Percentiles rank a stretch among this genome's conserved stretches.
phyloP scores from a whole-genome alignment of 2,797 vertebrate species.

The Scomberomorus guttatus region DNA sequence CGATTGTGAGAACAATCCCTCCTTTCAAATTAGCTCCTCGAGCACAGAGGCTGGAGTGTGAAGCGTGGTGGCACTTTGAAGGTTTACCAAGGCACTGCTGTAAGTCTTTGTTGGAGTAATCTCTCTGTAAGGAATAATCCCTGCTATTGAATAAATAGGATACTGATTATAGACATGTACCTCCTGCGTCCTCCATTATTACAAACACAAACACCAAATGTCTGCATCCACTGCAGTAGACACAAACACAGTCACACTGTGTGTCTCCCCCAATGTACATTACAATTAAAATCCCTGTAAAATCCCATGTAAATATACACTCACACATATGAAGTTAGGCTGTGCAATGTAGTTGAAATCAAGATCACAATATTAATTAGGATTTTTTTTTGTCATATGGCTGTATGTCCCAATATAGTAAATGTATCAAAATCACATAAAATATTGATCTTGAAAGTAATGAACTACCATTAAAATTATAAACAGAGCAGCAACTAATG shows the following conservation, averaged over 20 bases:
- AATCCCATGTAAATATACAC: background rate
- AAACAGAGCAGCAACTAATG: too few species aligned
- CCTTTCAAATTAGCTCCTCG: slow-evolving; percentile 48
- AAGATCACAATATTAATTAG: too few species aligned
- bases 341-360: background rate
- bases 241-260: background rate
- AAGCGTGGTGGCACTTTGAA: slow-evolving; percentile 36
- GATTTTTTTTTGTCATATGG: too few species aligned
- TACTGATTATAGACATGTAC: slow-evolving; percentile 40
- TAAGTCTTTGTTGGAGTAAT: slow-evolving; percentile 46
- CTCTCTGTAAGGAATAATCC: slow-evolving; percentile 51
- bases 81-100: slow-evolving; percentile 42
- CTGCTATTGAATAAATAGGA: slow-evolving; percentile 27
- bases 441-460: too few species aligned
- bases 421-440: background rate
- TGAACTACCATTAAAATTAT: background rate
- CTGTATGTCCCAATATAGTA: too few species aligned
- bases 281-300: background rate
- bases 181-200: slow-evolving; percentile 4
- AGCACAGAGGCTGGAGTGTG: slow-evolving; percentile 31
- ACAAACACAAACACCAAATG: slow-evolving; percentile 4
- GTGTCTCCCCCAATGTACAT: background rate
- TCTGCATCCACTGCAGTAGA: background rate
- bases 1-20: slow-evolving; percentile 50
- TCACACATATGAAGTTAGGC: background rate